phyloP scores from a whole-genome alignment of 2,888 invertebrate genomes.

The Plagodis dolabraria region DNA sequence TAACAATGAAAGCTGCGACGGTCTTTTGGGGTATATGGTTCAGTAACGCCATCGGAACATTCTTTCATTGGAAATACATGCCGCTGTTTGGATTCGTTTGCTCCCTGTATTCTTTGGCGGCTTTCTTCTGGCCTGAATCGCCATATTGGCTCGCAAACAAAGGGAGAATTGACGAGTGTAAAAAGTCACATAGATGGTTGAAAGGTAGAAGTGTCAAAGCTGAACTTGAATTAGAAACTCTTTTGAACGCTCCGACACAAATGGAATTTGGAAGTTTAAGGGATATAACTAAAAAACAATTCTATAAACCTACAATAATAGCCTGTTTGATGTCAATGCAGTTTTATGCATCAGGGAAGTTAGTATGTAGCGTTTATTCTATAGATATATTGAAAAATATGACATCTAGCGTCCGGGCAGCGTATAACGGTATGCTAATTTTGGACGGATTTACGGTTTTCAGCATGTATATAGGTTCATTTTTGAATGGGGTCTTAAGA shows the following conservation, averaged over 20 bases:
- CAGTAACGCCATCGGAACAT: conserved; percentile 45
- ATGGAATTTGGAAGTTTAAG: neutral
- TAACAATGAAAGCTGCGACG: conserved; percentile 41
- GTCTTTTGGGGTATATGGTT: conserved; percentile 44
- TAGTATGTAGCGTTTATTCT: conserved; percentile 39
- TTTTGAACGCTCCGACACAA: conserved; percentile 6
- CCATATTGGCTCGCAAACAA: conserved; percentile 49
- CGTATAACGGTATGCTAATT: conserved; percentile 45
- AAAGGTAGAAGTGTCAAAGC: conserved; percentile 37
- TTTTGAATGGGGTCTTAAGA: conserved; percentile 27
- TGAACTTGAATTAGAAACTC: conserved; percentile 33
- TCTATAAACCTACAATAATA: conserved; percentile 38
- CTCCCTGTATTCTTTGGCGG: conserved; percentile 28
- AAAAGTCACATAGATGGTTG: conserved; percentile 40
- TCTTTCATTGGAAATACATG: conserved; percentile 41
- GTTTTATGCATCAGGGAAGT: conserved; percentile 44
- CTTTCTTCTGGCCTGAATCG: conserved; percentile 38
- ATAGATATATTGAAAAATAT: conserved; percentile 45
- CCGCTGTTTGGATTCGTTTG: conserved; percentile 30
- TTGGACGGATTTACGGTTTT: conserved; percentile 42
- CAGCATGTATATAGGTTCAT: conserved; percentile 37
- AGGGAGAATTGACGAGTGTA: conserved; percentile 43
- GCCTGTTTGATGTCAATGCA: conserved; percentile 28
- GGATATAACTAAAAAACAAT: conserved; percentile 18
- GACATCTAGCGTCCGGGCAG: conserved; percentile 32